These are phyloP conservation scores for Druceiella hillmani DNA, from an alignment of 2,888 invertebrate species.

Conservation along the genomic window DNA sequence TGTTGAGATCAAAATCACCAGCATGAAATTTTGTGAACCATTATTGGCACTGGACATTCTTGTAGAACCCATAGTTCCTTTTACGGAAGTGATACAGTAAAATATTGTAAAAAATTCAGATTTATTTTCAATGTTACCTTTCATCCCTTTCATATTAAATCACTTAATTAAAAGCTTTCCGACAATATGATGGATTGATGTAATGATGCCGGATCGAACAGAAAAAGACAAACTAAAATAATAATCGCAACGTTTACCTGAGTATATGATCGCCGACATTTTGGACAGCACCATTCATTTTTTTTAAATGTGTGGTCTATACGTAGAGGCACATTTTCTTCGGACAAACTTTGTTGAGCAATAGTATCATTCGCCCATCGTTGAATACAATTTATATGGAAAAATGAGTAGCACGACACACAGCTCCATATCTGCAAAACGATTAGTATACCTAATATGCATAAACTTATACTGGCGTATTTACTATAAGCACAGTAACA, in stretches of 20 bases:
- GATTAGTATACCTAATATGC: neutral
- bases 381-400: conserved; percentile 85
- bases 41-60: too few species aligned
- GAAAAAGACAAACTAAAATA: conserved; percentile 18
- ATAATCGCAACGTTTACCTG: conserved; percentile 19
- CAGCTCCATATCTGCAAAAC: conserved; percentile 77
- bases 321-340: conserved; percentile 45
- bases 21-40: too few species aligned
- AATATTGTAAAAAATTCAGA: too few species aligned
- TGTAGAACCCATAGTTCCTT: too few species aligned
- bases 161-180: too few species aligned
- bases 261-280: conserved; percentile 77
- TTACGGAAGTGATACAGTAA: too few species aligned
- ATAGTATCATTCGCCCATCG: conserved; percentile 90
- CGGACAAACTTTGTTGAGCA: conserved; percentile 61
- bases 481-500: neutral
- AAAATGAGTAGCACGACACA: conserved; percentile 71
- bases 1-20: too few species aligned
- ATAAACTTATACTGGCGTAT: neutral
- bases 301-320: conserved; percentile 33
- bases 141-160: too few species aligned
- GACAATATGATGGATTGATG: too few species aligned
- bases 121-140: too few species aligned
- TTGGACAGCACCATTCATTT: conserved; percentile 71
- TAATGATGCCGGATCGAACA: neutral